These are phyloP conservation scores for Datnioides undecimradiatus DNA, from an alignment of 2,113 vertebrate species.

Conservation along the genomic window DNA sequence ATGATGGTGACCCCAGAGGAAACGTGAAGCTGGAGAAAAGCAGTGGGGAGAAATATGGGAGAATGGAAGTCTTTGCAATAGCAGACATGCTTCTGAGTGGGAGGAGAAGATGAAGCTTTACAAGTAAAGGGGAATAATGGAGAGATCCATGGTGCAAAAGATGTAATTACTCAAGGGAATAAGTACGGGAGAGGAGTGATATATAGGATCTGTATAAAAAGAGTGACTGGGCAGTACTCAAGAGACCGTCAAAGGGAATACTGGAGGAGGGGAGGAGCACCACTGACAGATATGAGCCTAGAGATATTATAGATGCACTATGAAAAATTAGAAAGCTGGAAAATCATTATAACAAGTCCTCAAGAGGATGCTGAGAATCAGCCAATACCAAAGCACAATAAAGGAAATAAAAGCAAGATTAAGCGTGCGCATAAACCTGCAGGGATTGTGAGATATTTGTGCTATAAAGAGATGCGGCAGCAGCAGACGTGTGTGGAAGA, in stretches of 20 bases:
- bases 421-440: slow-evolving; percentile 29
- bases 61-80: slow-evolving; percentile 21
- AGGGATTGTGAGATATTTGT: slow-evolving; percentile 48
- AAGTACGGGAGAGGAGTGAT: slow-evolving; percentile 48
- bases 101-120: slow-evolving; percentile 44
- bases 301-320: slow-evolving; percentile 40
- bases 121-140: slow-evolving; percentile 60
- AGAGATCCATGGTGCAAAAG: slow-evolving; percentile 44
- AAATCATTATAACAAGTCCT: slow-evolving; percentile 64
- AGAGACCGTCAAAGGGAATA: slow-evolving; percentile 72
- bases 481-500: slow-evolving; percentile 1
- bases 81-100: slow-evolving; percentile 32
- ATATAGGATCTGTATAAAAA: slow-evolving; percentile 39
- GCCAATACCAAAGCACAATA: slow-evolving; percentile 30
- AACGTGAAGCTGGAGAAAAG: slow-evolving; percentile 13
- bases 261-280: slow-evolving; percentile 45
- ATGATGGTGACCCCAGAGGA: background rate
- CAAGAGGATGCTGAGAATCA: slow-evolving; percentile 45
- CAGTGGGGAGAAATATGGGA: slow-evolving; percentile 25
- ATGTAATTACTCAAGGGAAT: slow-evolving; percentile 66
- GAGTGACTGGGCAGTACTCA: slow-evolving; percentile 53
- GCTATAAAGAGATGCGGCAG: slow-evolving; percentile 35
- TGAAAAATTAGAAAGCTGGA: slow-evolving; percentile 38
- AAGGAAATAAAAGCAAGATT: slow-evolving; percentile 39
- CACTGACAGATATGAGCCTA: slow-evolving; percentile 50